These are phyloP conservation scores for Himalopsyche japonica DNA, from an alignment of 2,888 invertebrate genomes.

Conservation along the genomic window DNA sequence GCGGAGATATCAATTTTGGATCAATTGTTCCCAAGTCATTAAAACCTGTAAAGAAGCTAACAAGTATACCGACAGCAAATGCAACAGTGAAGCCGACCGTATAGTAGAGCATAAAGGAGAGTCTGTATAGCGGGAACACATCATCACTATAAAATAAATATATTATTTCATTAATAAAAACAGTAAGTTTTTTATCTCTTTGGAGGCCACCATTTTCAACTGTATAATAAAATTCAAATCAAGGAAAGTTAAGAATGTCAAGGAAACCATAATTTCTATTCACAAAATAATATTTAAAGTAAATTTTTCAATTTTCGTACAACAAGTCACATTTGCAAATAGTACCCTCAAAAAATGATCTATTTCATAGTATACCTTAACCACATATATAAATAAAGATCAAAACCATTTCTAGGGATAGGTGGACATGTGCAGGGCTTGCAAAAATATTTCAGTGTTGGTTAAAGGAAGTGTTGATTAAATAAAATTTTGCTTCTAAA, in stretches of 20 bases:
- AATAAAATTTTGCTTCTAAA: neutral
- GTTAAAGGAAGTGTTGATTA: neutral
- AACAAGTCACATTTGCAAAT: neutral
- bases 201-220: neutral
- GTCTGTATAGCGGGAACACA: conserved; percentile 55
- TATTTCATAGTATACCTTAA: no score
- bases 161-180: neutral
- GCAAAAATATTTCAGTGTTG: neutral
- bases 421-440: neutral
- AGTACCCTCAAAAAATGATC: neutral
- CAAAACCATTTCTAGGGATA: neutral
- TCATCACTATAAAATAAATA: neutral
- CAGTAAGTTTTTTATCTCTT: neutral
- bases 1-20: conserved; percentile 26
- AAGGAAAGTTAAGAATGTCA: neutral
- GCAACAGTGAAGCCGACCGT: conserved; percentile 56
- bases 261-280: neutral
- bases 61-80: conserved; percentile 57
- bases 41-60: conserved; percentile 57
- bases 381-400: neutral
- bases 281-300: neutral
- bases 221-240: neutral
- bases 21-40: conserved; percentile 36
- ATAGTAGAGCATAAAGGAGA: conserved; percentile 67
- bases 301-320: neutral